phyloP scores from a whole-genome alignment of 2,113 vertebrate species.

The Vicugna pacos region DNA sequence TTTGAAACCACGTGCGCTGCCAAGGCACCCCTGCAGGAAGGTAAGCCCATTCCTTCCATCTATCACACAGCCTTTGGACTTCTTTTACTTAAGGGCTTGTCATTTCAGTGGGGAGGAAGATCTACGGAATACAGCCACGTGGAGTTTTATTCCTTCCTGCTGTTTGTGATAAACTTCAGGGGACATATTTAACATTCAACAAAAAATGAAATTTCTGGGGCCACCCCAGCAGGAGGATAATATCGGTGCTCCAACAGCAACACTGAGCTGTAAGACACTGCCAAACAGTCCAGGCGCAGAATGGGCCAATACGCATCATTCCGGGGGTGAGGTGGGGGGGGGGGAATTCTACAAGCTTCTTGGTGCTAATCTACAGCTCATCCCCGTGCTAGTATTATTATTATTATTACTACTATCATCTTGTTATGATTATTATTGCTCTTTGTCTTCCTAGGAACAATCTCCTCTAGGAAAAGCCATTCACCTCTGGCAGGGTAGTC shows the following conservation, averaged over 20 bases:
- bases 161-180: conserved; percentile 71
- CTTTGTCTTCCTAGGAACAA: conserved; percentile 40
- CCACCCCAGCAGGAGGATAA: conserved; percentile 14
- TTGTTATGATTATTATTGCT: neutral
- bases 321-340: neutral
- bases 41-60: neutral
- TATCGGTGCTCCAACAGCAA: neutral
- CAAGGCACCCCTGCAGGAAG: conserved; percentile 45
- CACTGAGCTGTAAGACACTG: neutral
- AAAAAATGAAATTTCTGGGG: conserved; percentile 61
- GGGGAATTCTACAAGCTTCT: neutral
- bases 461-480: neutral
- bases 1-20: neutral
- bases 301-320: neutral
- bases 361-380: neutral
- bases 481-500: conserved; percentile 32
- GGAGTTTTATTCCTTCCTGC: conserved; percentile 65
- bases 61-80: conserved; percentile 22
- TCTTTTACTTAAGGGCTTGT: conserved; percentile 60
- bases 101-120: conserved; percentile 10
- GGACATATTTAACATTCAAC: conserved; percentile 56
- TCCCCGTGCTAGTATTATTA: too few species aligned
- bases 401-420: neutral
- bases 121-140: neutral
- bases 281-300: neutral